Conservation (phyloP, 1,140 invertebrate genomes). For the Solen grandis region DNA sequence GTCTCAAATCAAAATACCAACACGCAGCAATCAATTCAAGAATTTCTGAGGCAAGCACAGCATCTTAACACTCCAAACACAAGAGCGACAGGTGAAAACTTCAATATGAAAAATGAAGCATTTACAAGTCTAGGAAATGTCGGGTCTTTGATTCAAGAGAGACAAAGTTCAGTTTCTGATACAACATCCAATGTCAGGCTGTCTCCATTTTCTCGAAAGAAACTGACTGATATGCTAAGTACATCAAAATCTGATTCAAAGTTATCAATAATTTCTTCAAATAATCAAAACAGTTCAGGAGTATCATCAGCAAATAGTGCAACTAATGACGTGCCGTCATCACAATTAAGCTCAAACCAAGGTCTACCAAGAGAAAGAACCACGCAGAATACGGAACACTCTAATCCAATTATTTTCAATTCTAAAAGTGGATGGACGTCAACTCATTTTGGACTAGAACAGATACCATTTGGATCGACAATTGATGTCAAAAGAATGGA, state of each 20-base stretch:
- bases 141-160: too few relatives aligned
- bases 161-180: not conserved
- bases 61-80: not conserved
- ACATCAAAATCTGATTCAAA: not conserved
- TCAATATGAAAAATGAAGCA: conserved; percentile 24
- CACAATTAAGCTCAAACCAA: not conserved
- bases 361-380: not conserved
- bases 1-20: too few relatives aligned
- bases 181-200: not conserved
- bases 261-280: not conserved
- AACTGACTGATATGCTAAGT: not conserved
- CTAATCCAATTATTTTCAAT: too few relatives aligned
- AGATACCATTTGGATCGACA: too few relatives aligned
- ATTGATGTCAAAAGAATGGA: too few relatives aligned
- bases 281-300: not conserved
- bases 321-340: not conserved
- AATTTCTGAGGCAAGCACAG: too few relatives aligned
- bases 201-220: not conserved
- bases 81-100: too few relatives aligned
- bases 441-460: too few relatives aligned
- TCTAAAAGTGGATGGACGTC: too few relatives aligned
- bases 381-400: too few relatives aligned
- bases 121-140: conserved; percentile 45
- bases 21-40: too few relatives aligned
- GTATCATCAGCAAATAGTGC: not conserved